Evolutionary conservation across 2,888 invertebrate genomes (phyloP), one percentile per base, ranked within the genome.

Genomic region (Tenthredo distinguenda): DNA sequence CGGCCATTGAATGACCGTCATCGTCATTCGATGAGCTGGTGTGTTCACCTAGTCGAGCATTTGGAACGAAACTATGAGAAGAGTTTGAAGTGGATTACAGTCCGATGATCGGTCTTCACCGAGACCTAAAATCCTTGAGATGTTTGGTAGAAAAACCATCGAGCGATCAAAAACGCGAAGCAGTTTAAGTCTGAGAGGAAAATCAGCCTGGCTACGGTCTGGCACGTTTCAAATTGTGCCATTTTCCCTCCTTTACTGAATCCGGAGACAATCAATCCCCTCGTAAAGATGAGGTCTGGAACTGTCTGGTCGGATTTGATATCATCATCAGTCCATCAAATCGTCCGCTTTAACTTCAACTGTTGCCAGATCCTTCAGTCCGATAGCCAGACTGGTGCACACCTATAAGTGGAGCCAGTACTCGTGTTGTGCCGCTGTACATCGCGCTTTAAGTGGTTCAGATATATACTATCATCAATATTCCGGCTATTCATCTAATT

Each of bases 341-440:
- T 68, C 34, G 34, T 68, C 34, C 2, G 68, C 68, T 68, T 68
- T 68, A 68, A 68, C 18, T 68, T 68, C 18, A 34, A 68, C 68
- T 68, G 34, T 68, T 68, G 34, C 68, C 47, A 47, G 15, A 34
- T 68, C 18, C 68, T 62, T 26, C 18, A 34, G 18, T 68, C 15
- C 18, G 68, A 68, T 68, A 68, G 68, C 18, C 34, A 34, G 34
- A 34, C 68, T 68, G 15, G 15, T 15, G 68, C 68, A 18, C 68
- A 34, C 12, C 62, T 34, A 68, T 34, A 0, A 18, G 34, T 34
- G 4, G 15, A 68, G 18, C 18, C 12, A 0, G 26, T 68, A 6
- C 34, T 34, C 6, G 12, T 34, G 15, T 34, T 26, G 7, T 68
- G 68, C 34, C 15, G 68, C 34, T 68, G 31, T 68, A 68, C 68